Percentiles rank a stretch among this genome's conserved stretches.
These are phyloP conservation scores for Trichonephila clavipes DNA, from an alignment of 1,140 invertebrate species.

Conservation along the genomic window DNA sequence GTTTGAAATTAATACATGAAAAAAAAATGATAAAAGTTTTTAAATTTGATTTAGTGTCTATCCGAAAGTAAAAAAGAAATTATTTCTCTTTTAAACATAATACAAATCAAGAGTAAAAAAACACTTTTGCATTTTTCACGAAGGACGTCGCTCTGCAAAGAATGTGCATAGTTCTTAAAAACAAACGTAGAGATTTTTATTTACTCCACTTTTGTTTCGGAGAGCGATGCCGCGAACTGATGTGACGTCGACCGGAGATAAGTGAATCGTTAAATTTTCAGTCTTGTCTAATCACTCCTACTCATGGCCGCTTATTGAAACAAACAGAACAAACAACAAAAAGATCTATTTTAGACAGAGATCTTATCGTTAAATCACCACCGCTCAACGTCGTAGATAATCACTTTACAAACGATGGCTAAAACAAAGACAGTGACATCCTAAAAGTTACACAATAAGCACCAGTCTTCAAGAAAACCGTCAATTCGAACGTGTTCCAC, in stretches of 20 bases:
- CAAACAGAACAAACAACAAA: background rate
- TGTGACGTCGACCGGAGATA: slow-evolving; percentile 4
- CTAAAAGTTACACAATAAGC: slow-evolving; percentile 11
- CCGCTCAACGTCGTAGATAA: background rate
- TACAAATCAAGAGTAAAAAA: no score
- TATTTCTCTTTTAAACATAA: no score
- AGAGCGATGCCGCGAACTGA: background rate
- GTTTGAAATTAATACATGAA: no score
- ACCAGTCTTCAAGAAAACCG: slow-evolving; percentile 34
- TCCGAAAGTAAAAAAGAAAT: no score
- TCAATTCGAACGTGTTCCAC: background rate
- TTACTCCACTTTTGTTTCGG: background rate
- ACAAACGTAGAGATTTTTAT: background rate
- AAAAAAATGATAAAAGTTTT: no score
- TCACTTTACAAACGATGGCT: slow-evolving; percentile 52
- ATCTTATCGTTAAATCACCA: slow-evolving; percentile 38
- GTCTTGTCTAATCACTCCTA: background rate
- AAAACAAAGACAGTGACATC: slow-evolving; percentile 59
- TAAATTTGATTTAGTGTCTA: no score
- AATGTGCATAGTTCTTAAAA: background rate
- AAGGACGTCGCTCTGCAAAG: background rate
- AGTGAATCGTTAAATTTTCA: slow-evolving; percentile 37
- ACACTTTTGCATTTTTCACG: no score
- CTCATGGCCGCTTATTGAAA: background rate
- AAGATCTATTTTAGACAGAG: background rate